phyloP scores from a whole-genome alignment of 2,888 invertebrate genomes.

The Mythimna lalbum region DNA sequence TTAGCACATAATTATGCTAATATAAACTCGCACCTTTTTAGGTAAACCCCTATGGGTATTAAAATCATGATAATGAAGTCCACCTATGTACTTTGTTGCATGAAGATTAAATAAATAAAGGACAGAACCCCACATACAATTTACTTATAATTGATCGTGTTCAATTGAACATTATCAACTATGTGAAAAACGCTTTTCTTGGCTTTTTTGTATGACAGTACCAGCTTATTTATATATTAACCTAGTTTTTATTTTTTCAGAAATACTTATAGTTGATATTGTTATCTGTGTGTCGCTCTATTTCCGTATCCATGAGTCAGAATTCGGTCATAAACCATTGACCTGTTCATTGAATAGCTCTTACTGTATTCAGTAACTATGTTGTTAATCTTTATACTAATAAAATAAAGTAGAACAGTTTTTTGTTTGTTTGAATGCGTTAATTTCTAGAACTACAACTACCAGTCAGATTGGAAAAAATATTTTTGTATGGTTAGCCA shows the following conservation, averaged over 20 bases:
- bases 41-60: neutral
- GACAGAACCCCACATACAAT: neutral
- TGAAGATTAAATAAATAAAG: no score
- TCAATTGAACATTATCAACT: neutral
- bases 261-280: neutral
- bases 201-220: no score
- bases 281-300: constrained; percentile 10
- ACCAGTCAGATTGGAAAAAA: no score
- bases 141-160: neutral
- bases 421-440: neutral
- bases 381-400: neutral
- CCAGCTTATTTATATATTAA: neutral
- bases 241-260: constrained; percentile 16
- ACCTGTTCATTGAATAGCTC: constrained; percentile 14
- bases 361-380: constrained; percentile 1
- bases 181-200: neutral
- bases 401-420: no score
- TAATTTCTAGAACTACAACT: no score
- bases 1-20: neutral
- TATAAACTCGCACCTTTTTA: neutral
- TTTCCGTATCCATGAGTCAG: constrained; percentile 7
- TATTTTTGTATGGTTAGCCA: no score
- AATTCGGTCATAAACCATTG: constrained; percentile 32
- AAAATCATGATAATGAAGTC: no score
- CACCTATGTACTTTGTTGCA: no score